A percentile compares a stretch with the other conserved stretches of the same genome.
These are phyloP conservation scores for Osmoderma eremita DNA, from an alignment of 2,888 invertebrate species.

Conservation along the genomic window DNA sequence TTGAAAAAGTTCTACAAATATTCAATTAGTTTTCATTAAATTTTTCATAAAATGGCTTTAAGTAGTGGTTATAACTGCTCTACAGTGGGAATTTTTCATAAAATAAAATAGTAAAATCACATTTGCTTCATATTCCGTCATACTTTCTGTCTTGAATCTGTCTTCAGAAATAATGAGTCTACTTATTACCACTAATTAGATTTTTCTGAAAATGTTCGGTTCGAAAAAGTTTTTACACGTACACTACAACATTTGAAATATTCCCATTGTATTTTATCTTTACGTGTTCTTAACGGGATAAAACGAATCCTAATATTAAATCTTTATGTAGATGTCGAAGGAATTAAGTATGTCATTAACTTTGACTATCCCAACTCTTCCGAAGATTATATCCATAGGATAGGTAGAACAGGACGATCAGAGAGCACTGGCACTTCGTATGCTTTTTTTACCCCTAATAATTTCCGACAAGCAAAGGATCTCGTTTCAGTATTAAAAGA, in stretches of 20 bases:
- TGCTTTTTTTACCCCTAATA: conserved; percentile 92
- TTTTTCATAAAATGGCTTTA: conserved; percentile 15
- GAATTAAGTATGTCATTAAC: conserved; percentile 96
- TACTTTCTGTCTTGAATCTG: too few relatives aligned
- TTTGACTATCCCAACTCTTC: conserved; percentile 96
- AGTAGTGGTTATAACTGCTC: background rate
- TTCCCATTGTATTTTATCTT: conserved; percentile 15
- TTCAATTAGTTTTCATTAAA: conserved; percentile 3
- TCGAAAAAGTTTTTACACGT: background rate
- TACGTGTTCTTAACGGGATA: too few relatives aligned
- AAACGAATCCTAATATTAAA: conserved; percentile 24
- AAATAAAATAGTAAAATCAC: background rate
- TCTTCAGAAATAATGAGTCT: too few relatives aligned
- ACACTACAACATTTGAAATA: too few relatives aligned
- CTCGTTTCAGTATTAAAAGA: conserved; percentile 88
- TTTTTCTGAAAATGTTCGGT: background rate
- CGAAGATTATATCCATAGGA: conserved; percentile 95
- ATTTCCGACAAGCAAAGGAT: conserved; percentile 88
- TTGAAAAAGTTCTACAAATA: background rate
- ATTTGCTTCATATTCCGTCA: background rate
- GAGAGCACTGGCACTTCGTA: conserved; percentile 91
- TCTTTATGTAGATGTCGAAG: conserved; percentile 85
- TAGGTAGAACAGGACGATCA: conserved; percentile 91
- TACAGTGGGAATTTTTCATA: conserved; percentile 23
- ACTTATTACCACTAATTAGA: too few relatives aligned